A percentile compares a stretch with the other conserved stretches of the same genome.
Conservation (phyloP, 1,140 invertebrate species). For the Zeugodacus cucurbitae region DNA sequence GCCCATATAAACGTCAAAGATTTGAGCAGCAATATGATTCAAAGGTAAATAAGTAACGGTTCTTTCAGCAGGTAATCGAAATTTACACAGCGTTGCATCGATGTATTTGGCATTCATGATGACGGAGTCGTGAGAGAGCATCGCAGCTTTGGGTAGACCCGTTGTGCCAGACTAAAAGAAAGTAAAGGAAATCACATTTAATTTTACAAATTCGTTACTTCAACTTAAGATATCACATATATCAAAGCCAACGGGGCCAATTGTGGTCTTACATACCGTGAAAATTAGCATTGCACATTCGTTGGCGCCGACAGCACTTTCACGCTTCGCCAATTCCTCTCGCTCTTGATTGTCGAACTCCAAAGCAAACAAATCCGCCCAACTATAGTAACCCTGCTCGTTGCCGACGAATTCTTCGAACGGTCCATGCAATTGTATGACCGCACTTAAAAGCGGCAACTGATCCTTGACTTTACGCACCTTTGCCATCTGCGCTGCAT, state of each 20-base stretch:
- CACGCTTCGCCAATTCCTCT: conserved; percentile 59
- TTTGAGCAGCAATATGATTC: conserved; percentile 90
- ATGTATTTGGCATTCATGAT: conserved; percentile 73
- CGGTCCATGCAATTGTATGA: conserved; percentile 85
- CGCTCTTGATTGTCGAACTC: conserved; percentile 69
- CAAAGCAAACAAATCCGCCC: conserved; percentile 81
- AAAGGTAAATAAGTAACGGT: conserved; percentile 86
- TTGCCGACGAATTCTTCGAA: conserved; percentile 53
- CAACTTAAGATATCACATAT: too few relatives aligned
- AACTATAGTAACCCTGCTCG: conserved; percentile 70
- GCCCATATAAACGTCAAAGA: conserved; percentile 81
- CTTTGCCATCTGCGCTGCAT: conserved; percentile 87
- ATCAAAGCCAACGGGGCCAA: not conserved
- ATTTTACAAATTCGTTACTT: not conserved
- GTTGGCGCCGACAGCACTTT: conserved; percentile 80
- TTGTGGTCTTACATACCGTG: conserved; percentile 67
- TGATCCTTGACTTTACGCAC: conserved; percentile 76
- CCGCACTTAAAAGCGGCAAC: conserved; percentile 81
- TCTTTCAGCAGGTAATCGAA: conserved; percentile 69
- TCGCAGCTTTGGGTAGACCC: conserved; percentile 92
- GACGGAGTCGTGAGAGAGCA: conserved; percentile 91
- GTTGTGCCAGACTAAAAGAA: conserved; percentile 85
- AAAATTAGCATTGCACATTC: conserved; percentile 92
- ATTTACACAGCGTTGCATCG: conserved; percentile 61
- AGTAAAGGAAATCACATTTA: not conserved